Evolutionary conservation across 2,888 invertebrate species (phyloP), one percentile per base, ranked within the genome.

Genomic region (Hymenopus coronatus): DNA sequence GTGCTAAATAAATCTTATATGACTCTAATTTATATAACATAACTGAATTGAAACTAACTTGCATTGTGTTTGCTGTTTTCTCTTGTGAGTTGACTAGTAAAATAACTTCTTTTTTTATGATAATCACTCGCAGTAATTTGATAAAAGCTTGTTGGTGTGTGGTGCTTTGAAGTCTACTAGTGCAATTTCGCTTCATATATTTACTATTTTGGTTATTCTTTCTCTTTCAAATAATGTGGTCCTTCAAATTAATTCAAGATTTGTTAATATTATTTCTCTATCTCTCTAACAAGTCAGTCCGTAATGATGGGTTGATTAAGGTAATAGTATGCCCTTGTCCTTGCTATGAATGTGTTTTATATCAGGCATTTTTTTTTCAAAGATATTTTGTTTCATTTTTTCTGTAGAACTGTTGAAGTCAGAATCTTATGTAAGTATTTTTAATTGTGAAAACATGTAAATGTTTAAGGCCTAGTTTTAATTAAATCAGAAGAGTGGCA

Each of bases 271-370:
- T 92, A 92, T 93, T 93, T 93, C 93, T 93, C 93, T 93, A 93
- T 93, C 93, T 93, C 93, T 93, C 93, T 93, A 93, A 93, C 93
- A 92, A 93, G 93, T 93, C 93, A 93, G 93, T 93, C 93, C 93
- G 93, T 93, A 93, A 93, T 93, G 93, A 93, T 93, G 93, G 91
- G 93, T 93, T 93, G 92, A 93, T 92, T 70, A 93, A 93, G 93
- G 93, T 93, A 93, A 90, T 90, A 88, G 88, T 90, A 88, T 89
- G 30, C 89, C 88, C 88, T 90, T 88, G 88, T 89, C 87, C 88
- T 88, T 89, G 88, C 27, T 89, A 87, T 90, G 89, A 88, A 89
- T 88, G 88, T 87, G 25, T 90, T 89, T 33, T 85, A 85, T 28
- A 28, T 83, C 81, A 87, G 87, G 33, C 46, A 33, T 85, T 85